Conservation (phyloP, 2,113 vertebrate species). For the Turnix velox region DNA sequence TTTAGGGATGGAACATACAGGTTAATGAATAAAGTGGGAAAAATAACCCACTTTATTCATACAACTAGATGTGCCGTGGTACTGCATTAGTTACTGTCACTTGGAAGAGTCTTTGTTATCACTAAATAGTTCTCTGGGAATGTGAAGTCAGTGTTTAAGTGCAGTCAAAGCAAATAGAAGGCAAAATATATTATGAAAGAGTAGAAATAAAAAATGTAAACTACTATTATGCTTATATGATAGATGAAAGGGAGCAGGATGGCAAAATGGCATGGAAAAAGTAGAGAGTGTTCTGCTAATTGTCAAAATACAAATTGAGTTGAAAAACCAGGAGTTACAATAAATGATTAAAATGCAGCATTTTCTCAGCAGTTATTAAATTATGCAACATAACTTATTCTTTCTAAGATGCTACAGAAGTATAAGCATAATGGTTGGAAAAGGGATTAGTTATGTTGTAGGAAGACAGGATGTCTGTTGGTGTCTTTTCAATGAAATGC, state of each 20-base stretch:
- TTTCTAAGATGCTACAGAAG: not conserved
- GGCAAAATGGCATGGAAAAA: not conserved
- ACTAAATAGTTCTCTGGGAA: not conserved
- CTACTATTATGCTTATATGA: not conserved
- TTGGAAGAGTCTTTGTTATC: not conserved
- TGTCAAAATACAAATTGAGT: not conserved
- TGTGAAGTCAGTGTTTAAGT: not conserved
- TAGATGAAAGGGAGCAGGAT: not conserved
- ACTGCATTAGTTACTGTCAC: not conserved
- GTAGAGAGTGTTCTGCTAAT: not conserved
- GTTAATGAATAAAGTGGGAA: not conserved
- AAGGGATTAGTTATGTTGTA: not conserved
- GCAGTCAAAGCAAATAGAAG: not conserved
- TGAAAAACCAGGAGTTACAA: not conserved
- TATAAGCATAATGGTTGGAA: not conserved
- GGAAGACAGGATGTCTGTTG: not conserved
- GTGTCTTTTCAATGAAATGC: not conserved
- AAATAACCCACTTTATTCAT: not conserved
- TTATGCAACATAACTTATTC: not conserved
- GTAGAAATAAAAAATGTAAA: not conserved
- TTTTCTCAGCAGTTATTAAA: not conserved
- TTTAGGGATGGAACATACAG: not conserved
- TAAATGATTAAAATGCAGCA: not conserved
- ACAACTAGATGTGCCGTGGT: not conserved
- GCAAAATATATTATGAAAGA: not conserved